These are phyloP conservation scores for Papilio helenus DNA, from an alignment of 1,140 invertebrate genomes.

Conservation along the genomic window DNA sequence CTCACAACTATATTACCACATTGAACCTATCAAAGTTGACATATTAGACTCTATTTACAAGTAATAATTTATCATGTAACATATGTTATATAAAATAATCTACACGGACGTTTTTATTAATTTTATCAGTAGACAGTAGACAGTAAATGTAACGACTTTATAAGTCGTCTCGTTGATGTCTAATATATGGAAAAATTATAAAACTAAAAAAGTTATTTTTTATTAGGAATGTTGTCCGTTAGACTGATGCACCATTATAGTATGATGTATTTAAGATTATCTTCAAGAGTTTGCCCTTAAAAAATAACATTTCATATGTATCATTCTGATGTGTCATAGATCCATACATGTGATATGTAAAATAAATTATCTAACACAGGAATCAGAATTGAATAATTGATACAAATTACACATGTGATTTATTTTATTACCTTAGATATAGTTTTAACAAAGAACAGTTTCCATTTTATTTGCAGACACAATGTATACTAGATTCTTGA, in stretches of 20 bases:
- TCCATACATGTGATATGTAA: not conserved
- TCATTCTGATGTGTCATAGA: not conserved
- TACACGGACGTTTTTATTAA: not conserved
- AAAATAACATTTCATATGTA: too few relatives aligned
- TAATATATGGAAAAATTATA: slow-evolving; percentile 29
- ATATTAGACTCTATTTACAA: not conserved
- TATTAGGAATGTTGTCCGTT: not conserved
- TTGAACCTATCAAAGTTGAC: not conserved
- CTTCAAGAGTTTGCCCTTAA: too few relatives aligned
- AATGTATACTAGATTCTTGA: slow-evolving; percentile 22
- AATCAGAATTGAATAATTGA: slow-evolving; percentile 8
- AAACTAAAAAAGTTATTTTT: not conserved
- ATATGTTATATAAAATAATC: not conserved
- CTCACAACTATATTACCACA: not conserved
- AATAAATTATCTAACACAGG: not conserved
- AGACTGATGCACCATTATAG: too few relatives aligned
- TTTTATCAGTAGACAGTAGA: not conserved
- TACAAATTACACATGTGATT: slow-evolving; percentile 15
- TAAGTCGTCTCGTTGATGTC: slow-evolving; percentile 36
- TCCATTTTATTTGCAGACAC: slow-evolving; percentile 23
- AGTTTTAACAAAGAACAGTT: slow-evolving; percentile 19
- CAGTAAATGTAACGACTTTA: not conserved
- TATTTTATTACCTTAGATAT: slow-evolving; percentile 10
- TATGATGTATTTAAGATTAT: too few relatives aligned
- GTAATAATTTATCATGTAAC: not conserved